phyloP scores from a whole-genome alignment of 2,113 vertebrate species.

The Equus przewalskii region DNA sequence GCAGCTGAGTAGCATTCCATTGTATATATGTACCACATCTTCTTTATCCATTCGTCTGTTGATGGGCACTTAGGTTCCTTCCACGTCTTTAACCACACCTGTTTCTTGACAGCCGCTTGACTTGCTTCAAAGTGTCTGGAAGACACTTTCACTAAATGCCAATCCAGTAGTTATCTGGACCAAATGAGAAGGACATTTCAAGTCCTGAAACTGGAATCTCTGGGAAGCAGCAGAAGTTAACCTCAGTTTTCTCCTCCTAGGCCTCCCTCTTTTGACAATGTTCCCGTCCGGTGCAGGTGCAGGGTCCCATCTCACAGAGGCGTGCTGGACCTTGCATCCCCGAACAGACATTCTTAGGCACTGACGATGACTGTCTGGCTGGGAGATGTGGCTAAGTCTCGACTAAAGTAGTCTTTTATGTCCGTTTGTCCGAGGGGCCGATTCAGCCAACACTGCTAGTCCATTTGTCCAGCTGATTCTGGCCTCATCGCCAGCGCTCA shows the following conservation, averaged over 20 bases:
- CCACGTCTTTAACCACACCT: neutral
- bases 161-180: neutral
- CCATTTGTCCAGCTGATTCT: slow-evolving; percentile 49
- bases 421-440: slow-evolving; percentile 21
- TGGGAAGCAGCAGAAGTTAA: neutral
- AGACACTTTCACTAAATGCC: neutral
- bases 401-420: slow-evolving; percentile 71
- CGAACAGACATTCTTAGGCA: slow-evolving; percentile 68
- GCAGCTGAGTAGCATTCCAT: no score
- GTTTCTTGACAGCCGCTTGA: neutral
- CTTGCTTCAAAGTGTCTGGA: neutral
- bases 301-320: neutral
- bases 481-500: neutral
- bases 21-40: no score
- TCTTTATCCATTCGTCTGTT: no score
- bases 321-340: neutral
- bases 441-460: slow-evolving; percentile 55
- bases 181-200: neutral
- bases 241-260: neutral
- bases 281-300: slow-evolving; percentile 16
- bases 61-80: no score
- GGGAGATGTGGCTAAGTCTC: neutral
- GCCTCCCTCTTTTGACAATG: neutral
- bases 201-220: neutral
- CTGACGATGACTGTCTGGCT: slow-evolving; percentile 57